phyloP scores from a whole-genome alignment of 2,113 vertebrate species.

The Damaliscus lunatus region DNA sequence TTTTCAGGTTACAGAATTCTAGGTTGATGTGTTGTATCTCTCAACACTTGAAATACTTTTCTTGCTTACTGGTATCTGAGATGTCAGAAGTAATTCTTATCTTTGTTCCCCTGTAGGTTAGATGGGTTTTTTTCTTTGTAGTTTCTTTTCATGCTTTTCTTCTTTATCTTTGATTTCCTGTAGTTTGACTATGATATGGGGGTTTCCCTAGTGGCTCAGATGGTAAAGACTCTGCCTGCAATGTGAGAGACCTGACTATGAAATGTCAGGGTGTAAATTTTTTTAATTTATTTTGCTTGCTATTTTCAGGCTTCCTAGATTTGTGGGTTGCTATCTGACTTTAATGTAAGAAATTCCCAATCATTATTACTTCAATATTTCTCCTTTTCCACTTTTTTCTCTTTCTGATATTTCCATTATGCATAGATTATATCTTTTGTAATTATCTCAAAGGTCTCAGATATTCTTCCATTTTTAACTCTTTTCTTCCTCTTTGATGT shows the following conservation, averaged over 20 bases:
- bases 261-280: no score
- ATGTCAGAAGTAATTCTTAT: not conserved
- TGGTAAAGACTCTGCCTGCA: not conserved
- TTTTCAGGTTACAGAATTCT: not conserved
- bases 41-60: not conserved
- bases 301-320: not conserved
- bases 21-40: not conserved
- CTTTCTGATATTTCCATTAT: not conserved
- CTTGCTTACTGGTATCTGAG: not conserved
- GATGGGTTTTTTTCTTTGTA: not conserved
- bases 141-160: not conserved
- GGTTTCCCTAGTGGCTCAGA: not conserved
- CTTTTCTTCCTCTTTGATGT: not conserved
- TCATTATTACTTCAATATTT: not conserved
- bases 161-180: not conserved
- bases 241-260: accelerated
- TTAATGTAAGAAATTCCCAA: not conserved
- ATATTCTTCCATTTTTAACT: not conserved
- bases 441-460: not conserved
- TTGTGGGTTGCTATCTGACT: not conserved
- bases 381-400: not conserved
- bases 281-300: not conserved
- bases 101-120: not conserved
- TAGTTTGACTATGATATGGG: not conserved
- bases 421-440: not conserved